Evolutionary conservation across 2,113 vertebrate species (phyloP).

Genomic region (Noturus placidus): DNA sequence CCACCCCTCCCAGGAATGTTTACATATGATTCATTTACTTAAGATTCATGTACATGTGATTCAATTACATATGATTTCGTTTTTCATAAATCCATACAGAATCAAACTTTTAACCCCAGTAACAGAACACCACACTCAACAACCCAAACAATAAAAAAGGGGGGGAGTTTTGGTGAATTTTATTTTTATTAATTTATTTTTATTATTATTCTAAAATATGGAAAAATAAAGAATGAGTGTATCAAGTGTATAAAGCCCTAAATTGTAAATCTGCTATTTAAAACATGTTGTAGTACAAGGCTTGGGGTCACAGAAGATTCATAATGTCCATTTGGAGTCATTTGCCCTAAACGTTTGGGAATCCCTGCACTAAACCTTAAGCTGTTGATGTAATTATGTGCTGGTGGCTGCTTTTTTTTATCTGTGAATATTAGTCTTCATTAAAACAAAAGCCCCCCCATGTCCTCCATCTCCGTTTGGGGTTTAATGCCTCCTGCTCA

Average conservation of each 20-base stretch:
- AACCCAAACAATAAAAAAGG: too few species aligned
- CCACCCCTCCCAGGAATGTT: too few species aligned
- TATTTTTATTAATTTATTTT: too few species aligned
- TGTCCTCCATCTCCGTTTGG: slow-evolving; percentile 20
- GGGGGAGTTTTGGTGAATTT: too few species aligned
- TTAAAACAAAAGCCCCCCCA: background rate
- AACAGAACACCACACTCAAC: too few species aligned
- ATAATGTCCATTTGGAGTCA: background rate
- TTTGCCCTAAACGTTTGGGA: background rate
- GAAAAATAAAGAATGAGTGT: too few species aligned
- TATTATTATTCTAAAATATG: too few species aligned
- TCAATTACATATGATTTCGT: too few species aligned
- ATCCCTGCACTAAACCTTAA: background rate
- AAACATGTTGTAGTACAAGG: background rate
- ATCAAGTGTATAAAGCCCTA: background rate
- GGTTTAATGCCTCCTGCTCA: slow-evolving; percentile 6
- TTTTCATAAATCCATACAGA: too few species aligned
- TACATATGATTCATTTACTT: too few species aligned
- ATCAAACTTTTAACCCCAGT: too few species aligned
- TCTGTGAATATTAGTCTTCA: background rate
- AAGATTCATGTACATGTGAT: too few species aligned
- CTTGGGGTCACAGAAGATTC: background rate
- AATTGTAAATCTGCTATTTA: background rate
- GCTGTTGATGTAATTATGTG: background rate
- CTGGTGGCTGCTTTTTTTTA: background rate